phyloP scores from a whole-genome alignment of 2,888 invertebrate genomes.

The Apamea crenata region DNA sequence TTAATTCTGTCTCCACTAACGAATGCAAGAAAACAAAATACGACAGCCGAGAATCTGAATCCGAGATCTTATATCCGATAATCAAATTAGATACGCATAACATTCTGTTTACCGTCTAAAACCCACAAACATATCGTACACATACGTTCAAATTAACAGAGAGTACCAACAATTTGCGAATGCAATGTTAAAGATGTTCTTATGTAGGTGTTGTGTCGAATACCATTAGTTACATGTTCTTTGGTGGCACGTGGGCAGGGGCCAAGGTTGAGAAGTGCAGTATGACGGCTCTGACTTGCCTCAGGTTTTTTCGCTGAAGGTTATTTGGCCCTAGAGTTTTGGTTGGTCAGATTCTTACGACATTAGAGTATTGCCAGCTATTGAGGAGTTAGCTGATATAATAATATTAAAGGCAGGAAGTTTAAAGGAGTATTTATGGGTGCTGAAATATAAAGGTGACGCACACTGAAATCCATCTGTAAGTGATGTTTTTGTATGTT shows the following conservation, averaged over 20 bases:
- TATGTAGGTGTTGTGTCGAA: conserved; percentile 76
- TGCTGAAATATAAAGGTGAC: no score
- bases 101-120: conserved; percentile 23
- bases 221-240: conserved; percentile 69
- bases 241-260: conserved; percentile 64
- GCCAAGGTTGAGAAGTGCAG: conserved; percentile 74
- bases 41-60: neutral
- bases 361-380: no score
- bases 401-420: no score
- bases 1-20: neutral
- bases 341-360: neutral
- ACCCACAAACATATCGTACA: conserved; percentile 50
- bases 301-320: conserved; percentile 35
- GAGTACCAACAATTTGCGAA: conserved; percentile 65
- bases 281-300: conserved; percentile 33
- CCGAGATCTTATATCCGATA: neutral
- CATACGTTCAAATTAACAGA: conserved; percentile 67
- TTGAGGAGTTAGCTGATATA: neutral
- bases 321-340: neutral
- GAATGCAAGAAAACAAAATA: neutral
- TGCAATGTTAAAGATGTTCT: conserved; percentile 68
- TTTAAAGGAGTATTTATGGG: no score
- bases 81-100: neutral
- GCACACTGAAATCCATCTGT: neutral
- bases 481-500: neutral